Conservation (phyloP, 2,797 vertebrate species). For the Orientallactaga sibirica region DNA sequence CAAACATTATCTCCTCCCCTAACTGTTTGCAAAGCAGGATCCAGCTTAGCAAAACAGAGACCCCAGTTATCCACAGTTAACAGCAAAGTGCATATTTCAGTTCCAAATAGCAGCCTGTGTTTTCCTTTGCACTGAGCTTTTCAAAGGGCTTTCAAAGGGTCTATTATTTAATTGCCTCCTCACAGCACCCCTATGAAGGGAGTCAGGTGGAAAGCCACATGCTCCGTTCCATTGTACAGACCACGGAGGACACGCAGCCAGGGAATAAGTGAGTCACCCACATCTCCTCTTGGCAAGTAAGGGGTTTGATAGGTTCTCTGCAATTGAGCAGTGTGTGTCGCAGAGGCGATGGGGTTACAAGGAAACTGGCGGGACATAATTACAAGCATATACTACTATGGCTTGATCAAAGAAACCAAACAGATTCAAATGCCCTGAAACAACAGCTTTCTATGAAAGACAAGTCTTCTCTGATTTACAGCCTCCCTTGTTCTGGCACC, state of each 20-base stretch:
- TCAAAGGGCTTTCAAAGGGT: conserved; percentile 28
- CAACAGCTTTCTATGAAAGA: neutral
- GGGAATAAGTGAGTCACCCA: neutral
- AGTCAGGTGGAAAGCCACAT: neutral
- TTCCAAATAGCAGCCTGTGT: conserved; percentile 67
- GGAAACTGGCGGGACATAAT: neutral
- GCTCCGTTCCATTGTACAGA: neutral
- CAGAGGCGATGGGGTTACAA: neutral
- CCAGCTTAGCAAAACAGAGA: conserved; percentile 61
- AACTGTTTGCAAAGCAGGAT: conserved; percentile 71
- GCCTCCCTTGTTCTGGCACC: neutral
- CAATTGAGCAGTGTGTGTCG: neutral
- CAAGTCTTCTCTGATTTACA: neutral
- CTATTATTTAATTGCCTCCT: conserved; percentile 56
- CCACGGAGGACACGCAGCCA: rapidly evolving
- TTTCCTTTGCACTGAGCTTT: conserved; percentile 62
- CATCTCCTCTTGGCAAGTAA: rapidly evolving
- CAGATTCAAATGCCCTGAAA: conserved; percentile 12
- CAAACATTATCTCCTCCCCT: conserved; percentile 57
- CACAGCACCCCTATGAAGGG: neutral
- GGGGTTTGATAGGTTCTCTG: neutral
- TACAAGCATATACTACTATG: neutral
- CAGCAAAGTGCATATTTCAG: conserved; percentile 21
- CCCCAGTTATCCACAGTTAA: conserved; percentile 24
- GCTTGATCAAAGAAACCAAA: conserved; percentile 31